Evolutionary conservation across 2,888 invertebrate species (phyloP), one percentile per base, ranked within the genome.

Genomic region (Leucoptera coffeella): DNA sequence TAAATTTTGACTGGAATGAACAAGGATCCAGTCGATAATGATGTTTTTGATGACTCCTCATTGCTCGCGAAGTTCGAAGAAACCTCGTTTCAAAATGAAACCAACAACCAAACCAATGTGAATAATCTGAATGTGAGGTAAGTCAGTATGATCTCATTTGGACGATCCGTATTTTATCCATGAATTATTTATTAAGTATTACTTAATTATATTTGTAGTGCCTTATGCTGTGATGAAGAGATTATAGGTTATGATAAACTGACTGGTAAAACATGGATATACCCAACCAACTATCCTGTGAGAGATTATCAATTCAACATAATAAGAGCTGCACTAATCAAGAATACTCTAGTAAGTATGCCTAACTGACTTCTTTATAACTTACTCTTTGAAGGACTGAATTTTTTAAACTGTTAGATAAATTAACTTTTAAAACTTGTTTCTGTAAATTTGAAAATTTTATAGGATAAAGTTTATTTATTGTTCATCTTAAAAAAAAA

Each of bases 291-390:
- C 58, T 85, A 83, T 46, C 84, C 92, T 0, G 56, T 88, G 4
- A 72, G 96, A 30, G 80, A 88, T 27, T 96, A 96, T 50, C 96
- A 96, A 50, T 87, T 77, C 53, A 82, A 80, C 46, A 89, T 92
- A 32, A 85, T 88, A 6, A 74, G 82, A 43, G 74, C 83, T 35
- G 80, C 89, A 3, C 65, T 96, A 28, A 81, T 81, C 41, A 77
- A 83, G 36, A 96, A 96, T 48, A 95, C 95, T 1, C 62, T 96
- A 44, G 93, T 95, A 42, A 80, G 82, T 43, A 17, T 7, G 17
- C 9, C 17, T 17, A 9, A n/a, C n/a, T n/a, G n/a, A n/a, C n/a
- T n/a, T n/a, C n/a, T n/a, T n/a, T n/a, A n/a, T n/a, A n/a, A 7
- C 17, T 17, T 17, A 17, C 6, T 6, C 17, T 17, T 17, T 17